phyloP scores from a whole-genome alignment of 2,113 vertebrate genomes.

The Lophura nycthemera region DNA sequence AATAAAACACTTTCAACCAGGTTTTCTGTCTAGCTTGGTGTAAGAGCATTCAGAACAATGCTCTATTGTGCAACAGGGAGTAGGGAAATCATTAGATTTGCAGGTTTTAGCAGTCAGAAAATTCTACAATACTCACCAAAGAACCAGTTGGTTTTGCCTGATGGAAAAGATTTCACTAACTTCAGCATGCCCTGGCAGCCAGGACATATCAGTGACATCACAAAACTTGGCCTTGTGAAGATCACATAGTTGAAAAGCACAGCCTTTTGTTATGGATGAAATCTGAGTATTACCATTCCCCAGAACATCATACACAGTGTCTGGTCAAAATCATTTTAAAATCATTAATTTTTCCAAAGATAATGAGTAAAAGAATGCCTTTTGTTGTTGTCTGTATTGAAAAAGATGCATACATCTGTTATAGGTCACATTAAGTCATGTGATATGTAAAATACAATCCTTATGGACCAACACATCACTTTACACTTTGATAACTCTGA shows the following conservation, averaged over 20 bases:
- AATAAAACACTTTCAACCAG: neutral
- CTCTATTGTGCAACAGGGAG: neutral
- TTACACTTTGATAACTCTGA: neutral
- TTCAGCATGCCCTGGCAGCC: neutral
- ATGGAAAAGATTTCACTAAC: neutral
- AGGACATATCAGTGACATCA: neutral
- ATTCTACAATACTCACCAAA: neutral
- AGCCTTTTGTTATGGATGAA: neutral
- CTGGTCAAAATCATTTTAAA: neutral
- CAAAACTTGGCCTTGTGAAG: neutral
- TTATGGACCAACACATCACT: fast-evolving
- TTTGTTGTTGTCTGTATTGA: neutral
- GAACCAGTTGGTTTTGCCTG: neutral
- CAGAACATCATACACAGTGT: neutral
- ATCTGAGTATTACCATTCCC: neutral
- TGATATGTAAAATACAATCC: neutral
- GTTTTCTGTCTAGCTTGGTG: neutral
- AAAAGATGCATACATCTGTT: neutral
- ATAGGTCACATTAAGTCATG: neutral
- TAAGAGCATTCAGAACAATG: neutral
- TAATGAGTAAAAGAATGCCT: neutral
- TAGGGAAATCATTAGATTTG: neutral
- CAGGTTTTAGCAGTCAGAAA: neutral
- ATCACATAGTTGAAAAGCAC: neutral
- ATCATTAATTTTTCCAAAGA: neutral